These are phyloP conservation scores for Himalopsyche kuldschensis DNA, from an alignment of 2,888 invertebrate species.

Conservation along the genomic window DNA sequence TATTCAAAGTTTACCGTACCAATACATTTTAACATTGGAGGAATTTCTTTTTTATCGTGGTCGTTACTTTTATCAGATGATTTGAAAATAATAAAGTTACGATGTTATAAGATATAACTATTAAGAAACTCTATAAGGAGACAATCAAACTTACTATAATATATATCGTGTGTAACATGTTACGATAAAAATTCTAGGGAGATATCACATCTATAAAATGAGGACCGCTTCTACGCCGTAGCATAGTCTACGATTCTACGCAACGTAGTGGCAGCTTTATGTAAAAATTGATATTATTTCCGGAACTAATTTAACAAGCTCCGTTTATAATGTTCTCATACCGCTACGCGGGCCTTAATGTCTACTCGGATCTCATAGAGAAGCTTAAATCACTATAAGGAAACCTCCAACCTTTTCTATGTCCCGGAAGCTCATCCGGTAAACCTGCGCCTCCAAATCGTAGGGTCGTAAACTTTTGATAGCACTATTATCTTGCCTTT, in stretches of 20 bases:
- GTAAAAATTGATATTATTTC: not conserved
- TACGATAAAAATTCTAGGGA: not conserved
- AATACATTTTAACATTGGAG: no score
- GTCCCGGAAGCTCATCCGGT: not conserved
- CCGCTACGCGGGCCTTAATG: not conserved
- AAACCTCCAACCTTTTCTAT: not conserved
- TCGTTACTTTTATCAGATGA: no score
- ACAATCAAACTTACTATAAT: no score
- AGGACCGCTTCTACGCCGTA: not conserved
- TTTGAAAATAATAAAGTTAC: no score
- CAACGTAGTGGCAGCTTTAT: not conserved
- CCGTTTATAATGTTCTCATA: not conserved
- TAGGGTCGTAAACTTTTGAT: not conserved
- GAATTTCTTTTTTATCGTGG: no score
- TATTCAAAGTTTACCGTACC: no score
- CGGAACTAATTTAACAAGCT: not conserved
- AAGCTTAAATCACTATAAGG: not conserved
- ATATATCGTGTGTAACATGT: no score
- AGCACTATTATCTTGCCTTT: no score
- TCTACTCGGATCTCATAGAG: not conserved
- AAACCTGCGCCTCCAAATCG: not conserved
- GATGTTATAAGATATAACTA: no score
- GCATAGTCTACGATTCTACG: not conserved
- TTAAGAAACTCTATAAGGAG: no score
- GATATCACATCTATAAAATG: not conserved